Conservation (phyloP, 2,113 vertebrate genomes). For the Chiloscyllium plagiosum region DNA sequence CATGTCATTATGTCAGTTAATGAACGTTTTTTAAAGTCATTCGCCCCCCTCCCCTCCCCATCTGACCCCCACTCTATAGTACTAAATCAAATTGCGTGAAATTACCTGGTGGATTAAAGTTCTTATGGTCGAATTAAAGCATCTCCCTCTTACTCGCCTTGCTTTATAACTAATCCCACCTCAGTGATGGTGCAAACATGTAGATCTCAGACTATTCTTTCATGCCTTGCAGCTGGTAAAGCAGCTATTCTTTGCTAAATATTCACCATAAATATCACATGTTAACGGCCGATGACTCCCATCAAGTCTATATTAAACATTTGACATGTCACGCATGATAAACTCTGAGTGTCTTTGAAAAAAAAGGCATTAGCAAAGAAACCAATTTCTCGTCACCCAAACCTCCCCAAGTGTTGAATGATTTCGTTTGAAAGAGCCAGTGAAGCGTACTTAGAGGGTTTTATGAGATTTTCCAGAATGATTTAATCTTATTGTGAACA, state of each 20-base stretch:
- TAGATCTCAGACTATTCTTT: constrained; percentile 52
- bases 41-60: constrained; percentile 60
- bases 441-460: constrained; percentile 67
- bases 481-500: constrained; percentile 78
- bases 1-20: constrained; percentile 70
- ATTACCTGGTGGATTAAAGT: constrained; percentile 80
- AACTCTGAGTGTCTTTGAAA: constrained; percentile 62
- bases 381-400: constrained; percentile 61
- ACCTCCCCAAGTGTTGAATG: constrained; percentile 59
- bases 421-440: constrained; percentile 58
- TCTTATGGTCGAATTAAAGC: constrained; percentile 60
- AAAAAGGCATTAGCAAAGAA: constrained; percentile 63
- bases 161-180: constrained; percentile 73
- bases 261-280: constrained; percentile 63
- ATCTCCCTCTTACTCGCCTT: constrained; percentile 53
- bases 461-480: constrained; percentile 71
- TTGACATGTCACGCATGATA: constrained; percentile 64
- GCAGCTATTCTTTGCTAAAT: constrained; percentile 62
- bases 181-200: constrained; percentile 66
- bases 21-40: constrained; percentile 55
- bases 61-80: constrained; percentile 68
- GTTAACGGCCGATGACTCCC: constrained; percentile 59
- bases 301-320: constrained; percentile 64
- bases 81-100: constrained; percentile 73
- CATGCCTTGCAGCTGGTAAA: constrained; percentile 57